phyloP scores from a whole-genome alignment of 2,797 vertebrate genomes.

The Tapirus indicus region DNA sequence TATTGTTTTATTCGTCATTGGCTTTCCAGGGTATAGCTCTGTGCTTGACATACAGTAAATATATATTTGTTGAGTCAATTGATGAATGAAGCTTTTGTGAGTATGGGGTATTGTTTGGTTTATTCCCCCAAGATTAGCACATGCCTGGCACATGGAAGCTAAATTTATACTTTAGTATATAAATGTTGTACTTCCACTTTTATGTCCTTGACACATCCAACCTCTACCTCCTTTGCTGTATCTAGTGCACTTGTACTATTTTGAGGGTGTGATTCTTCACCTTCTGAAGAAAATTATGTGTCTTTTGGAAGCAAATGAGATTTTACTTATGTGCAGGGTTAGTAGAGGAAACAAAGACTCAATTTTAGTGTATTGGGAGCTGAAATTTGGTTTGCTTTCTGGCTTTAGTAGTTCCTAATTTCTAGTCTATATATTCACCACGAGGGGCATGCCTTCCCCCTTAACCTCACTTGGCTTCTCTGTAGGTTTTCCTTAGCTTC shows the following conservation, averaged over 20 bases:
- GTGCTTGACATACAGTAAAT: background rate
- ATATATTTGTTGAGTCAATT: background rate
- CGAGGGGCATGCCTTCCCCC: background rate
- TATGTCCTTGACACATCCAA: background rate
- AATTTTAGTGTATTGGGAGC: background rate
- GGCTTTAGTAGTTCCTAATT: background rate
- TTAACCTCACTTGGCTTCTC: background rate
- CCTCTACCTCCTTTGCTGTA: background rate
- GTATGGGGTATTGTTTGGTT: background rate
- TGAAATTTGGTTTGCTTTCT: conserved; percentile 42
- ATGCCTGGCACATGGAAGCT: background rate
- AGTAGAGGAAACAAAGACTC: background rate
- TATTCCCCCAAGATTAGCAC: background rate
- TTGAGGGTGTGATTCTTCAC: conserved; percentile 9
- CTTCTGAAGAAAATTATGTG: conserved; percentile 34
- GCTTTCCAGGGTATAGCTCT: background rate
- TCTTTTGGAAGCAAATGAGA: conserved; percentile 33
- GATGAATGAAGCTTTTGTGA: conserved; percentile 24
- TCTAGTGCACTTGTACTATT: background rate
- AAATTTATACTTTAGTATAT: background rate
- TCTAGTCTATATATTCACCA: background rate
- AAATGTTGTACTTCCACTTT: background rate
- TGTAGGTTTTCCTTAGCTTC: background rate
- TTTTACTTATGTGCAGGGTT: background rate
- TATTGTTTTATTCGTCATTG: background rate